Evolutionary conservation across 2,888 invertebrate species (phyloP), one percentile per base, ranked within the genome.

Genomic region (Yponomeuta malinellus): DNA sequence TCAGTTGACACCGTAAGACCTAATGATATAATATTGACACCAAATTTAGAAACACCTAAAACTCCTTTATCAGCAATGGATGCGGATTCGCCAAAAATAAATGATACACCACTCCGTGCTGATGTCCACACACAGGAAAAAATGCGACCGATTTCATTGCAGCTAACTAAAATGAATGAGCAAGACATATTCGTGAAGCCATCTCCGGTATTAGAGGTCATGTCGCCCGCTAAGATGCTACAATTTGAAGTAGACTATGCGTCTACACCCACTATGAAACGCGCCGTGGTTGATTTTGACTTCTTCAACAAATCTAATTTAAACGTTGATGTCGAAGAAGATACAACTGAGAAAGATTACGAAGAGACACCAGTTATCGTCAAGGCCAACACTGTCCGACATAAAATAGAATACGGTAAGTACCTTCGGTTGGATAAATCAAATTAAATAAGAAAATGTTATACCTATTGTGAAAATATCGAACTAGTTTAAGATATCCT

Each of bases 371-470:
- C 88, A 33, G 89, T 89, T 72, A 89, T 90, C 71, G 85, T 87
- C 70, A 84, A 89, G 76, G 78, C 84, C 43, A 77, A 84, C 74
- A 91, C 90, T 10, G 84, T 92, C 48, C 84, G 90, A 48, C 90
- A 90, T 75, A 90, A 91, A 83, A 90, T 92, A 76, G 89, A 84
- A 72, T 88, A 86, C 73, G 89, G 92, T 92, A 83, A 87, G 91
- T 75, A 65, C n/a, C 12, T 33, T 4, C 52, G 12, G 15, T 15
- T 59, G 3, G 12, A 8, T 59, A 59, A 15, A 12, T 59, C 5
- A 59, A 12, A 59, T 59, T 52, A 2, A 52, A 12, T 12, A 52
- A 52, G 10, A 37, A 37, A 37, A 37, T 37, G 2, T 37, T 4
- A 37, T 37, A 5, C 37, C 2, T 37, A 37, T 37, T 37, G 37